Base-by-base conservation (phyloP, 2,888 invertebrate genomes). In the Atrina japonica region DNA sequence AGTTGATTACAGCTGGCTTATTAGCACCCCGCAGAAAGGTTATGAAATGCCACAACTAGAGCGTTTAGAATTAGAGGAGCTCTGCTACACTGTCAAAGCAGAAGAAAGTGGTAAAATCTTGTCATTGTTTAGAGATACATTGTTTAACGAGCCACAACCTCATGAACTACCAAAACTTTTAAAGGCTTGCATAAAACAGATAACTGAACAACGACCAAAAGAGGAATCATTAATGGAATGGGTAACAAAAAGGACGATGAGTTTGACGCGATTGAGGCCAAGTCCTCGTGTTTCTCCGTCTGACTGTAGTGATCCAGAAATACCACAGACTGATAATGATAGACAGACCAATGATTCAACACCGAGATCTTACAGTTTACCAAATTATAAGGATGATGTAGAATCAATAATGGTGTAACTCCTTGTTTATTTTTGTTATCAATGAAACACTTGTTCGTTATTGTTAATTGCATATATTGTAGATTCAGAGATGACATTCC, bases 1-100 rank as follows among this genome's bases (percentile, higher is more conserved):
- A 7, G 88, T 88, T 3, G 89, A 89, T 65, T 89, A 89, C 75
- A 86, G 84, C 61, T 89, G 89, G 89, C 77, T 89, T 14, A 80
- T 87, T 6, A 85, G 82, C 16, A 66, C 76, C 1, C 73, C 83
- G 1, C 78, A 83, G 3, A 83, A 83, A 66, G 30, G 66, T 3
- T 89, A 84, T 63, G 84, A 87, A 70, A 83, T 89, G 45, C 83
- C 89, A 6, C 88, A 88, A 61, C 67, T 89, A n/a, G 86, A 88
- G 58, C 71, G 88, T 40, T 72, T 89, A 6, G 88, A 89, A 61
- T 73, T 89, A 11, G 89, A 89, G 49, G 86, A 88, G 66, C 74
- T 88, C 16, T 88, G 88, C 66, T 81, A 82, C 59, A 81, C 87
- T 75, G 85, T 89, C 9, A 80, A 83, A 63, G 81, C 87, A 14